A percentile compares a stretch with the other conserved stretches of the same genome.
Evolutionary conservation across 2,888 invertebrate species (phyloP).

Genomic region (Idaea biselata): DNA sequence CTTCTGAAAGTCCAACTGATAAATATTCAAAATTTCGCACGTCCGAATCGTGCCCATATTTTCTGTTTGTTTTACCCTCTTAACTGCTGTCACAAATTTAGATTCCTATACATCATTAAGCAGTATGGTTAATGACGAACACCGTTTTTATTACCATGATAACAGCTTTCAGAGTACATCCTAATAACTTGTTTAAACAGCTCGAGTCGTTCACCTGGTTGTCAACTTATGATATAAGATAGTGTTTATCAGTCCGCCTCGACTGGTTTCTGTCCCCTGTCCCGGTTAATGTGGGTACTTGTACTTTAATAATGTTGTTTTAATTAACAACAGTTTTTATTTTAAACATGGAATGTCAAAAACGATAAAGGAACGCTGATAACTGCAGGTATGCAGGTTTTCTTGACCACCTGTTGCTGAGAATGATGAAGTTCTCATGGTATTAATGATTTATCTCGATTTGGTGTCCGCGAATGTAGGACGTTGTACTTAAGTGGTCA

Average conservation of each 20-base stretch:
- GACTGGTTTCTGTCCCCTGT: not conserved
- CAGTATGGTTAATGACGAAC: not conserved
- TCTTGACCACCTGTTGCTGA: constrained; percentile 20
- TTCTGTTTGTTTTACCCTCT: not conserved
- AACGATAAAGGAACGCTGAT: constrained; percentile 20
- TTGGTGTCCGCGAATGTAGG: constrained; percentile 6
- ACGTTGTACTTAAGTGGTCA: not conserved
- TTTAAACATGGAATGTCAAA: constrained; percentile 15
- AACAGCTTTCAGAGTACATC: constrained; percentile 28
- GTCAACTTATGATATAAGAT: constrained; percentile 55
- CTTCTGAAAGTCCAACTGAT: too few relatives aligned
- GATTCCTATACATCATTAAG: constrained; percentile 21
- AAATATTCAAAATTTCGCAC: too few relatives aligned
- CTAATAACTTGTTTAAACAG: constrained; percentile 55
- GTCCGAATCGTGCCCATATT: not conserved
- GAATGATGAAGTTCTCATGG: constrained; percentile 2
- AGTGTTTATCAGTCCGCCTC: constrained; percentile 33
- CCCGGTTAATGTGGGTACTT: constrained; percentile 7
- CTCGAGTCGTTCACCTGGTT: constrained; percentile 62
- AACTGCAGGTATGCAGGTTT: constrained; percentile 9
- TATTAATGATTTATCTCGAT: not conserved
- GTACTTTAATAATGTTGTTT: constrained; percentile 20
- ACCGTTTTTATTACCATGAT: constrained; percentile 52
- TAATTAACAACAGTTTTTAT: constrained; percentile 27
- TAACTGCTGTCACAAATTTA: constrained; percentile 6